Conservation (phyloP, 2,888 invertebrate species). For the Geophilus truncorum region DNA sequence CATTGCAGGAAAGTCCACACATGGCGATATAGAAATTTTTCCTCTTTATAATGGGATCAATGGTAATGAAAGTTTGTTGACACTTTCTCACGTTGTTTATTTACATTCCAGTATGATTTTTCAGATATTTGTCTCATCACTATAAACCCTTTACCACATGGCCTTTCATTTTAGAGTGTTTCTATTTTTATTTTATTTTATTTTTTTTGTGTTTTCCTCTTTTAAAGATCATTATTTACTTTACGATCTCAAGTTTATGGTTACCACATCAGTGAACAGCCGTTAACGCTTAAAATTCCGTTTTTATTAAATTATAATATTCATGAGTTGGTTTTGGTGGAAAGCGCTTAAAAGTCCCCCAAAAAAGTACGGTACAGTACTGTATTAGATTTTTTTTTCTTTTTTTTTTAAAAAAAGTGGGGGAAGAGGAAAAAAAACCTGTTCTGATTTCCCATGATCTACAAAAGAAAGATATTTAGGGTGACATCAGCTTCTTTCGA, state of each 20-base stretch:
- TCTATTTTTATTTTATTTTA: background rate
- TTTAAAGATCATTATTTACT: background rate
- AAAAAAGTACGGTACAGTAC: background rate
- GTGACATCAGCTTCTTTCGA: background rate
- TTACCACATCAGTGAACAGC: background rate
- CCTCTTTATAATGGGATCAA: too few relatives aligned
- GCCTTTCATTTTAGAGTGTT: background rate
- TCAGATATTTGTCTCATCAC: too few relatives aligned
- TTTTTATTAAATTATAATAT: background rate
- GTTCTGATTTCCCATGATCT: background rate
- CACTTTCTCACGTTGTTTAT: background rate
- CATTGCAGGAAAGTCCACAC: background rate
- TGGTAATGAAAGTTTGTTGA: background rate
- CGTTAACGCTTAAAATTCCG: background rate
- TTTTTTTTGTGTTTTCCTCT: background rate
- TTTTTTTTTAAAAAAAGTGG: background rate
- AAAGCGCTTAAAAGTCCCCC: background rate
- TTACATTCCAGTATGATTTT: slow-evolving; percentile 5
- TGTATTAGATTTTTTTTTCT: too few relatives aligned
- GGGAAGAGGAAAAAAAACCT: background rate
- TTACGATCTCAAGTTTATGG: background rate
- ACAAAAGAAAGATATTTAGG: slow-evolving; percentile 20
- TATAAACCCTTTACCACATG: slow-evolving; percentile 1
- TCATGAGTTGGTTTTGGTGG: background rate
- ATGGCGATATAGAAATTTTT: too few relatives aligned